Base-by-base conservation (phyloP, 2,113 vertebrate genomes). In the Rhegmatorhina hoffmannsi region DNA sequence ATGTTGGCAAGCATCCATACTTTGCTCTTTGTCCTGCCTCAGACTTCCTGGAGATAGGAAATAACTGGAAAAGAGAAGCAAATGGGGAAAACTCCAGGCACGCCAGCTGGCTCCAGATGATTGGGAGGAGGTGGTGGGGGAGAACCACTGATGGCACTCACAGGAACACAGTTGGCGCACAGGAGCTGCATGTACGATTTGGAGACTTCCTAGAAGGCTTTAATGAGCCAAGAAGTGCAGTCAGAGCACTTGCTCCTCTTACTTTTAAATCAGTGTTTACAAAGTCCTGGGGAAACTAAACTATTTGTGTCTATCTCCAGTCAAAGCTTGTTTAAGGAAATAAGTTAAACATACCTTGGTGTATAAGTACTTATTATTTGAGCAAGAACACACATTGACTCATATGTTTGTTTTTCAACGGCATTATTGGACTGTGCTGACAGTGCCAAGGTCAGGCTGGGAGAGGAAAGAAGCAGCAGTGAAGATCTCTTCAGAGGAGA, bases 171-270 rank as follows among this genome's bases (percentile, higher is more conserved):
- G 92, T 55, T 94, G 92, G 91, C 0, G 4, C 82, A 60, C 64
- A 60, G 60, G 66, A 96, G 82, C 70, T 33, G 67, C 38, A 31
- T 52, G 73, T 47, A 75, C 14, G 0, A 67, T 68, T 70, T 64
- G 89, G 80, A 92, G 84, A 38, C 56, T 87, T 94, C 94, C 94
- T 95, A 78, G 77, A 75, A 77, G 44, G n/a, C 50, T 63, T 87
- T 52, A 75, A 75, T 4, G 69, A 94, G 89, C 84, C 80, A 84
- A 44, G 10, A 33, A 56, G 80, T 2, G 2, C 75, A 64, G 49
- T 3, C 74, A 56, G 80, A 24, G 29, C 24, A 19, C 74, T 70
- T 26, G 50, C 36, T 81, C 63, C 69, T 92, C 77, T 68, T 66
- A 66, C 67, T 91, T 89, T 55, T 40, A 63, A 93, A 63, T 38